Conservation (phyloP, 2,113 vertebrate genomes). For the Cranoglanis bouderius region DNA sequence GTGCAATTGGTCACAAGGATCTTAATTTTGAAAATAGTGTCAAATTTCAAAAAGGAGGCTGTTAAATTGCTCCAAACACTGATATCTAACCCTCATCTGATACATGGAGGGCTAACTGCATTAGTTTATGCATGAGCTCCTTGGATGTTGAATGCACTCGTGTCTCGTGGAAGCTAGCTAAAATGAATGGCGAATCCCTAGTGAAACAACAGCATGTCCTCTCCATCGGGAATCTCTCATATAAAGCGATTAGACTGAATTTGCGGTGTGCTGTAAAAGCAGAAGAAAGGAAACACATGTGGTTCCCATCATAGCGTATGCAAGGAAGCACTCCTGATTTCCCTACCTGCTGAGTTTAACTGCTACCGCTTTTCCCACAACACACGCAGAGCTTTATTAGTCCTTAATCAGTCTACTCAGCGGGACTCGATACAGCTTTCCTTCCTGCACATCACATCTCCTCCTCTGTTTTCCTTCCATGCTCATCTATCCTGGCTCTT, state of each 20-base stretch:
- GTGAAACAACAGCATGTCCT: slow-evolving; percentile 3
- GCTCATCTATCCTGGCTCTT: slow-evolving; percentile 64
- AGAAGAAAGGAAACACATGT: slow-evolving; percentile 34
- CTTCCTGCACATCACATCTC: background rate
- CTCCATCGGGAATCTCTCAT: background rate
- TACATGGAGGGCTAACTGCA: slow-evolving; percentile 68
- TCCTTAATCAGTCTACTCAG: slow-evolving; percentile 61
- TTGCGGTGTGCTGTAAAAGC: slow-evolving; percentile 31
- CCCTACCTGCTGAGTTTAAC: slow-evolving; percentile 70
- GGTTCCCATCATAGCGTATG: slow-evolving; percentile 34
- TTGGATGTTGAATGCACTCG: background rate
- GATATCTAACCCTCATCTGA: slow-evolving; percentile 53
- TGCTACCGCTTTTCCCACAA: slow-evolving; percentile 57
- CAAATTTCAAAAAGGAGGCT: background rate
- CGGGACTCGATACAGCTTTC: slow-evolving; percentile 18
- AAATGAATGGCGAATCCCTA: background rate
- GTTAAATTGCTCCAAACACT: background rate
- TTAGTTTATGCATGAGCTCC: slow-evolving; percentile 53
- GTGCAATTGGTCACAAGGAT: background rate
- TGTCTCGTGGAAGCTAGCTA: background rate
- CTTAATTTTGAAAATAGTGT: background rate
- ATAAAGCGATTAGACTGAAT: slow-evolving; percentile 20
- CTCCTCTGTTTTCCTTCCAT: slow-evolving; percentile 32
- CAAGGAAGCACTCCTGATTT: slow-evolving; percentile 55
- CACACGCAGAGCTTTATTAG: slow-evolving; percentile 61